Conservation (phyloP, 2,797 vertebrate genomes). For the Meriones psammophilus region DNA sequence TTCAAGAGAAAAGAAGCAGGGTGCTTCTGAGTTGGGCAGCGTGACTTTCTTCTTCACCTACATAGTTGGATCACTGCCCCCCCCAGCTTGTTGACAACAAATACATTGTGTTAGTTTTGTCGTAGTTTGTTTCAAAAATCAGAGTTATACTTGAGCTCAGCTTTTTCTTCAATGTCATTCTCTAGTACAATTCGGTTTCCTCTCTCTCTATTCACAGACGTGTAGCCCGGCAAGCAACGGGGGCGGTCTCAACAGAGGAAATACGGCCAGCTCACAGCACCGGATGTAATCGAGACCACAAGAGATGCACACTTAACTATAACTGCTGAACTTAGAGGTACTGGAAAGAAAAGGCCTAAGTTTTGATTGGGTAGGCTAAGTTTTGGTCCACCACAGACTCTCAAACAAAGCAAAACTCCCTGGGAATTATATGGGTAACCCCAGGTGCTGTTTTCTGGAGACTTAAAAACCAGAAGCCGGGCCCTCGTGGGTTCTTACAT, state of each 20-base stretch:
- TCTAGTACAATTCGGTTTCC: constrained; percentile 81
- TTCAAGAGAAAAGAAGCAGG: constrained; percentile 73
- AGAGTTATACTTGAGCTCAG: constrained; percentile 61
- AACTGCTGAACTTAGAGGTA: constrained; percentile 86
- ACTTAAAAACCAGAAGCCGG: constrained; percentile 15
- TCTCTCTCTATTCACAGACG: constrained; percentile 83
- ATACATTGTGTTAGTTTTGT: background rate
- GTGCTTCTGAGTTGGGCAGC: constrained; percentile 54
- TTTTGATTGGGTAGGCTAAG: constrained; percentile 82
- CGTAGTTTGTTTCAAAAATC: constrained; percentile 60
- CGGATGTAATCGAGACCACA: constrained; percentile 91
- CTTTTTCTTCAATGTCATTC: constrained; percentile 69
- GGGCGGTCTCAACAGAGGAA: constrained; percentile 89
- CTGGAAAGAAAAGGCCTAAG: constrained; percentile 73
- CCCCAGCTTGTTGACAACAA: constrained; percentile 50
- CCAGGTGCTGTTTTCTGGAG: constrained; percentile 24
- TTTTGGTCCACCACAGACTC: constrained; percentile 69
- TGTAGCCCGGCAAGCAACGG: constrained; percentile 82
- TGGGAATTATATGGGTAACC: constrained; percentile 41
- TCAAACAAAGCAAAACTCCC: constrained; percentile 58
- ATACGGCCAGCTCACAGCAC: constrained; percentile 89
- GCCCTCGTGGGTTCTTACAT: background rate
- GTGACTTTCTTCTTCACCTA: constrained; percentile 55
- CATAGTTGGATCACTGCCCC: constrained; percentile 56
- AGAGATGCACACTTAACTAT: constrained; percentile 87